Evolutionary conservation across 2,113 vertebrate genomes (phyloP).

Genomic region (Lophotis ruficrista): DNA sequence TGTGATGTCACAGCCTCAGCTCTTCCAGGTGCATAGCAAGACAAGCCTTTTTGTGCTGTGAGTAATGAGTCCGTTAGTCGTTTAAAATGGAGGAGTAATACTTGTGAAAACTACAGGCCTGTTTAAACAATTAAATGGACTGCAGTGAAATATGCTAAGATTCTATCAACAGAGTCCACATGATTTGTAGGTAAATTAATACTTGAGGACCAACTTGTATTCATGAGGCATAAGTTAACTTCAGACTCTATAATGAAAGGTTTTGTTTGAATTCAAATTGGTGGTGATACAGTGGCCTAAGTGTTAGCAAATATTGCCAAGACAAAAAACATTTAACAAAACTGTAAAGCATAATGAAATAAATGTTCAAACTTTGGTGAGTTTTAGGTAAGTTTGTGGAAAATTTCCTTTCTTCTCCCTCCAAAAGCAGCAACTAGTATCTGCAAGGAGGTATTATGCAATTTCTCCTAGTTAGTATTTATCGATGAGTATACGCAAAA

Average conservation of each 20-base stretch:
- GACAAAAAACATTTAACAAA: neutral
- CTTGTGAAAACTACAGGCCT: slow-evolving; percentile 22
- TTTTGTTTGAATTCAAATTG: slow-evolving; percentile 58
- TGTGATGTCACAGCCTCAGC: neutral
- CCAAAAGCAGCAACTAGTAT: neutral
- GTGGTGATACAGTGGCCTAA: neutral
- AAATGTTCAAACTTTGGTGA: neutral
- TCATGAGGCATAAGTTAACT: slow-evolving; percentile 59
- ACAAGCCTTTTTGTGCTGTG: neutral
- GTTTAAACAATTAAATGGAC: slow-evolving; percentile 60
- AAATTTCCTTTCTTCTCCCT: neutral
- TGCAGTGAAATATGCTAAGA: slow-evolving; percentile 46
- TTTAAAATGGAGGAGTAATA: slow-evolving; percentile 15
- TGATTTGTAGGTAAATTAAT: slow-evolving; percentile 58
- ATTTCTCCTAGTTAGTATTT: neutral
- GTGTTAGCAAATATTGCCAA: slow-evolving; percentile 26
- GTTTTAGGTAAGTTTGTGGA: neutral
- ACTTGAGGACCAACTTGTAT: slow-evolving; percentile 14
- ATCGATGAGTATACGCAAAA: neutral
- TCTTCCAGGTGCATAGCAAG: slow-evolving; percentile 1
- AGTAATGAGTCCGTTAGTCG: neutral
- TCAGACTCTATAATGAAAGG: slow-evolving; percentile 15
- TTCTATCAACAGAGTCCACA: slow-evolving; percentile 38
- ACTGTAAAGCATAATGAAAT: neutral
- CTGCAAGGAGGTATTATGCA: neutral